Evolutionary conservation across 2,797 vertebrate genomes (phyloP).

Genomic region (Uromys caudimaculatus): DNA sequence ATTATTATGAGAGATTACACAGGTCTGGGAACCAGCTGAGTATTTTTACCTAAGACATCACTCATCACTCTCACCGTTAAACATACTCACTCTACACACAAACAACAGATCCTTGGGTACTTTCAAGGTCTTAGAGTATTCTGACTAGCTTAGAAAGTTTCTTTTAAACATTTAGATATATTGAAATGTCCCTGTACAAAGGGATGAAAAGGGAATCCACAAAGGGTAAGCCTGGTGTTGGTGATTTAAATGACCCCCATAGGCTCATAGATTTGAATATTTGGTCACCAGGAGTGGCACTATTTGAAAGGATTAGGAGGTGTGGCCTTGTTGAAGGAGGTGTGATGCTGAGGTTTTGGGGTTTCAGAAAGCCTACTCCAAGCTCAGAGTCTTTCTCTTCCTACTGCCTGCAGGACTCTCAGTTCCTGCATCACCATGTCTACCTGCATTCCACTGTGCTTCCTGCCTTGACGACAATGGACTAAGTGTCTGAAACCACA

Average conservation of each 20-base stretch:
- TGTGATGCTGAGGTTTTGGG: neutral
- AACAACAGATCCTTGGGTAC: neutral
- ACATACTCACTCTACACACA: neutral
- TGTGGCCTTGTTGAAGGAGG: neutral
- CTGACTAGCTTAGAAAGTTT: neutral
- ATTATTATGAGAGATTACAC: neutral
- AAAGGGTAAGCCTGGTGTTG: neutral
- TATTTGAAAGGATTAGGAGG: neutral
- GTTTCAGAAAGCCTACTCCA: no score
- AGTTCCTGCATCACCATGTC: neutral
- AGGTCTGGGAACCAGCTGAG: neutral
- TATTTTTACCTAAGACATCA: neutral
- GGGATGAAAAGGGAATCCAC: neutral
- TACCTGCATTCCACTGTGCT: neutral
- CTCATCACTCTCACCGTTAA: neutral
- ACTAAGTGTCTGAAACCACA: neutral
- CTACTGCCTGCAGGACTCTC: neutral
- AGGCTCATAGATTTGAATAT: neutral
- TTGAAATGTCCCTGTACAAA: neutral
- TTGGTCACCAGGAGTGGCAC: neutral
- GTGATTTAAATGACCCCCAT: neutral
- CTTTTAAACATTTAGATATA: neutral
- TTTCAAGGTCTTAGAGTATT: neutral
- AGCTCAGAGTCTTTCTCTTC: neutral
- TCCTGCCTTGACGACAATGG: neutral